Base-by-base conservation (phyloP, 2,113 vertebrate genomes). In the Vulpes ferrilata region DNA sequence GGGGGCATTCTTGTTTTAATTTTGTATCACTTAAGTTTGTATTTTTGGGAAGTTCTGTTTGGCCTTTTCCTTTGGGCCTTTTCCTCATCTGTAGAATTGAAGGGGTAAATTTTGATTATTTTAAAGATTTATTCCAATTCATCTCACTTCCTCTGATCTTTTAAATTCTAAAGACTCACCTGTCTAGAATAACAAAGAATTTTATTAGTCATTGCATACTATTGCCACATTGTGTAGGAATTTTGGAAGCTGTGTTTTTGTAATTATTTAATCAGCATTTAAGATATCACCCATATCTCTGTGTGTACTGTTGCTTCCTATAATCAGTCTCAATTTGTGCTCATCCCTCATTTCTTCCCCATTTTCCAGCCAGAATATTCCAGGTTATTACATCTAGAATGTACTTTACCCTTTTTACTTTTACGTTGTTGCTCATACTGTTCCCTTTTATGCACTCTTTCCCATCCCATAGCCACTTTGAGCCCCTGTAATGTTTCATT, bases 51-150 rank as follows among this genome's bases (percentile, higher is more conserved):
- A 92, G 79, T 22, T 83, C 86, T 59, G 20, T 82, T 67, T 35
- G 35, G 35, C 35, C 35, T 35, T 35, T 35, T 35, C 35, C 12
- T 88, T 64, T 87, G 30, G 20, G 15, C 32, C 2, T 79, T 95
- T 92, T 80, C 25, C 62, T 87, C 30, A 90, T 79, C 23, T 96
- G 17, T 92, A 90, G 90, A 92, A 71, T 23, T 84, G 65, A 74
- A 94, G 43, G 87, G 43, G 16, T 92, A 25, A 86, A 78, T 3
- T 82, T 92, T 92, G 57, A 53, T 83, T 76, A 80, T 80, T 38
- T 96, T 82, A 22, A 92, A 67, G 23, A 53, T 73, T 60, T 78
- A 53, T 92, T 82, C 1, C 11, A 53, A 62, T 84, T 93, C 11
- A 55, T 81, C 55, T 96, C 43, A 30, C 65, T 81, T 73, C 17